A percentile compares a stretch with the other conserved stretches of the same genome.
Conservation (phyloP, 2,797 vertebrate genomes). For the Pogonophryne albipinna region DNA sequence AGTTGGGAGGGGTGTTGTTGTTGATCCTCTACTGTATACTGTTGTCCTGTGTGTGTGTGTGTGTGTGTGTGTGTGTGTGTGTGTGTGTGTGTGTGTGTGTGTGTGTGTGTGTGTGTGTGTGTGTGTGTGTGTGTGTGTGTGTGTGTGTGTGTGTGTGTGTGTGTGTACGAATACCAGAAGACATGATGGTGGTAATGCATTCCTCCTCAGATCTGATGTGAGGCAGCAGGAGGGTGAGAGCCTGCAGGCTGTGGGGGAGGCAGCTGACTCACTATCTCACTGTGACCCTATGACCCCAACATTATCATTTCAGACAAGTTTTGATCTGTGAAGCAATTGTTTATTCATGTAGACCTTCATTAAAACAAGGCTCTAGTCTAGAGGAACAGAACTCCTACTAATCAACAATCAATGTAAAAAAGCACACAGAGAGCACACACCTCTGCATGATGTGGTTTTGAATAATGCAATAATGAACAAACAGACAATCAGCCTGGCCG, state of each 20-base stretch:
- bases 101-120: conserved; percentile 21
- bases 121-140: conserved; percentile 21
- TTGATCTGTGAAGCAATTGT: not conserved
- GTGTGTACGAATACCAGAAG: conserved; percentile 83
- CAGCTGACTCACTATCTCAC: conserved; percentile 84
- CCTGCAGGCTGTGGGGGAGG: conserved; percentile 80
- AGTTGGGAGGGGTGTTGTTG: conserved; percentile 51
- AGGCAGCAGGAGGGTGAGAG: conserved; percentile 82
- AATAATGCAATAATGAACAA: not conserved
- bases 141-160: conserved; percentile 29
- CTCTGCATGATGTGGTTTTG: not conserved
- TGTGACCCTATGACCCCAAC: conserved; percentile 77
- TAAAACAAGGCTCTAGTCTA: not conserved
- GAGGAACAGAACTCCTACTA: not conserved
- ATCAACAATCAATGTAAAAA: not conserved
- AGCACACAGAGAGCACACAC: not conserved
- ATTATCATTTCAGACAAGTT: conserved; percentile 6
- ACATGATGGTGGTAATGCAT: conserved; percentile 89
- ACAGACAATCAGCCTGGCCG: not conserved
- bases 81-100: conserved; percentile 20
- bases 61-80: conserved; percentile 33
- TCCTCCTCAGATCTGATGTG: conserved; percentile 86
- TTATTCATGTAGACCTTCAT: not conserved
- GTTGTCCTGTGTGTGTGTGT: conserved; percentile 17
- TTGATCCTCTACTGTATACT: conserved; percentile 52